Percentiles rank a stretch among this genome's conserved stretches.
Evolutionary conservation across 2,797 vertebrate genomes (phyloP).

Genomic region (Sebastes baramenuke): DNA sequence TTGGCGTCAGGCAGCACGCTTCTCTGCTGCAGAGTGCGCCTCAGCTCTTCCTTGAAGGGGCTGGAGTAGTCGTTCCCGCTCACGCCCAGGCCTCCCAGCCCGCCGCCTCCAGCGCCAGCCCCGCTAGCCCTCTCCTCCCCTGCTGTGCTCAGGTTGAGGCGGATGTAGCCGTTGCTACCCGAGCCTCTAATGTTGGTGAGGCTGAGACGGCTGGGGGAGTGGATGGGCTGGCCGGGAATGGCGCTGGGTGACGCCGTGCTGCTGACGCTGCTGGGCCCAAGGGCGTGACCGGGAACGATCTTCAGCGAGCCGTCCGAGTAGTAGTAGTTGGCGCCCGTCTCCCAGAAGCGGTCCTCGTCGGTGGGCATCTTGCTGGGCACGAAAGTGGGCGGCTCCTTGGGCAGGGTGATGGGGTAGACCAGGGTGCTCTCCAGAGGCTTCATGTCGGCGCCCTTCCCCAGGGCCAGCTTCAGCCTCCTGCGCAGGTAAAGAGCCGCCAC

Average conservation of each 20-base stretch:
- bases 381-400: slow-evolving; percentile 92
- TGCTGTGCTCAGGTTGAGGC: slow-evolving; percentile 89
- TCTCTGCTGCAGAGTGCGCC: slow-evolving; percentile 94
- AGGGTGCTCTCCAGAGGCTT: slow-evolving; percentile 92
- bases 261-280: slow-evolving; percentile 84
- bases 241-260: slow-evolving; percentile 89
- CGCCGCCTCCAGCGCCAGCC: slow-evolving; percentile 80
- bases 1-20: slow-evolving; percentile 94
- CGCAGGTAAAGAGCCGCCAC: slow-evolving; percentile 89
- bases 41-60: slow-evolving; percentile 92
- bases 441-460: slow-evolving; percentile 88
- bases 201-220: slow-evolving; percentile 93
- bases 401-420: slow-evolving; percentile 93
- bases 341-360: slow-evolving; percentile 96
- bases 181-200: slow-evolving; percentile 91
- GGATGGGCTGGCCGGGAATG: slow-evolving; percentile 90
- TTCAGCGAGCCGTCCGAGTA: slow-evolving; percentile 96
- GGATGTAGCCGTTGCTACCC: slow-evolving; percentile 94
- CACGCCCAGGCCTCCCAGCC: slow-evolving; percentile 75
- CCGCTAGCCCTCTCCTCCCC: slow-evolving; percentile 86
- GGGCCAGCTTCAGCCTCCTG: slow-evolving; percentile 88
- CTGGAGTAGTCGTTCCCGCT: slow-evolving; percentile 89
- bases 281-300: slow-evolving; percentile 94
- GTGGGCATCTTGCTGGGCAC: slow-evolving; percentile 88
- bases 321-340: slow-evolving; percentile 93